These are phyloP conservation scores for Scomber scombrus DNA, from an alignment of 2,113 vertebrate species.

Conservation along the genomic window DNA sequence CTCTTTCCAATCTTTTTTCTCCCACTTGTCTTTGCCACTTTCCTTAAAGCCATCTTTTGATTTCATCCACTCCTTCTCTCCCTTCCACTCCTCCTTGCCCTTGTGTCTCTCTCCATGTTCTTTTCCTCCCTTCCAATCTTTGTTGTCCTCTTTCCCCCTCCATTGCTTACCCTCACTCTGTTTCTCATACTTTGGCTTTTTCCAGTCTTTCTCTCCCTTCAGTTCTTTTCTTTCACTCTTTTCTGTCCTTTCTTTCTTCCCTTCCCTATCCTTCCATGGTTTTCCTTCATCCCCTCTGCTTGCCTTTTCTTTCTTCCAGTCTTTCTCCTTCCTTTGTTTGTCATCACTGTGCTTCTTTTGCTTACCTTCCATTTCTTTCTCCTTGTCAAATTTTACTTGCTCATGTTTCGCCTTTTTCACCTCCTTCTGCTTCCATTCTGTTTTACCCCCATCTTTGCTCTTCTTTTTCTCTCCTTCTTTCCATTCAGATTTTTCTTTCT, in stretches of 20 bases:
- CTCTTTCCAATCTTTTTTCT: conserved; percentile 49
- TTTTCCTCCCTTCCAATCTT: conserved; percentile 47
- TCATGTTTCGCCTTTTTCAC: conserved; percentile 46
- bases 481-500: conserved; percentile 27
- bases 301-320: conserved; percentile 61
- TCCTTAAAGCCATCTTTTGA: conserved; percentile 40
- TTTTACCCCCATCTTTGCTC: conserved; percentile 56
- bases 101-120: conserved; percentile 26
- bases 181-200: conserved; percentile 54
- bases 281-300: conserved; percentile 68
- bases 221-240: conserved; percentile 31
- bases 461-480: conserved; percentile 51
- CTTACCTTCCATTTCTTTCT: conserved; percentile 47
- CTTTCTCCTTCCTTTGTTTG: conserved; percentile 50
- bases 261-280: conserved; percentile 61
- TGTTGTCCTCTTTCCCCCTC: conserved; percentile 49
- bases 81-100: conserved; percentile 37
- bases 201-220: conserved; percentile 46
- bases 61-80: conserved; percentile 58
- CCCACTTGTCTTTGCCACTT: conserved; percentile 55
- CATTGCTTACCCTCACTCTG: conserved; percentile 49
- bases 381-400: conserved; percentile 37
- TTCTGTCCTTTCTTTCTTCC: conserved; percentile 57
- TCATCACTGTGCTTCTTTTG: conserved; percentile 38
- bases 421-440: conserved; percentile 24